Percentiles rank a stretch among this genome's conserved stretches.
These are phyloP conservation scores for Ctenomys sociabilis DNA, from an alignment of 2,113 vertebrate genomes.

Conservation along the genomic window DNA sequence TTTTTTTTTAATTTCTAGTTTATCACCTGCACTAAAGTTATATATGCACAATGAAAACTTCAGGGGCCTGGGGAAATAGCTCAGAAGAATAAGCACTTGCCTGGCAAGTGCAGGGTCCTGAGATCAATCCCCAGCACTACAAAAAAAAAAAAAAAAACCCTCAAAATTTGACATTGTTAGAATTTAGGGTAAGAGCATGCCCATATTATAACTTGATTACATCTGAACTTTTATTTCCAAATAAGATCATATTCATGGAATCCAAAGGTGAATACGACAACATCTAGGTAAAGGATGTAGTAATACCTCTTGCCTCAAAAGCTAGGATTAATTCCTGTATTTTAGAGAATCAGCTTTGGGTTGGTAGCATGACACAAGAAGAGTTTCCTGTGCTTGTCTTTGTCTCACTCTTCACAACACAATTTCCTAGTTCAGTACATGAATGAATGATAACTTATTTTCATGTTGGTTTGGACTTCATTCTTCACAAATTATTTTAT, in stretches of 20 bases:
- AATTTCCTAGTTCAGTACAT: background rate
- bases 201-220: background rate
- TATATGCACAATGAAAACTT: background rate
- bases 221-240: background rate
- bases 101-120: no score
- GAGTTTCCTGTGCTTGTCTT: background rate
- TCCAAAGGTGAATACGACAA: background rate
- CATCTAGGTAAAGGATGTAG: background rate
- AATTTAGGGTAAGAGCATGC: no score
- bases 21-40: background rate
- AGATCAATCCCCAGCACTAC: no score
- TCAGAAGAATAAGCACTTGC: no score
- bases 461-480: background rate
- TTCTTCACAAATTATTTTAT: background rate
- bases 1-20: background rate
- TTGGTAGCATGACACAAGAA: background rate
- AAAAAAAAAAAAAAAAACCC: no score
- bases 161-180: background rate
- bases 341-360: background rate
- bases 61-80: background rate
- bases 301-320: background rate
- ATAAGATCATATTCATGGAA: background rate
- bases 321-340: background rate
- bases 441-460: background rate
- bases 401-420: background rate